A percentile compares a stretch with the other conserved stretches of the same genome.
These are phyloP conservation scores for Passer montanus DNA, from an alignment of 2,113 vertebrate genomes.

Conservation along the genomic window DNA sequence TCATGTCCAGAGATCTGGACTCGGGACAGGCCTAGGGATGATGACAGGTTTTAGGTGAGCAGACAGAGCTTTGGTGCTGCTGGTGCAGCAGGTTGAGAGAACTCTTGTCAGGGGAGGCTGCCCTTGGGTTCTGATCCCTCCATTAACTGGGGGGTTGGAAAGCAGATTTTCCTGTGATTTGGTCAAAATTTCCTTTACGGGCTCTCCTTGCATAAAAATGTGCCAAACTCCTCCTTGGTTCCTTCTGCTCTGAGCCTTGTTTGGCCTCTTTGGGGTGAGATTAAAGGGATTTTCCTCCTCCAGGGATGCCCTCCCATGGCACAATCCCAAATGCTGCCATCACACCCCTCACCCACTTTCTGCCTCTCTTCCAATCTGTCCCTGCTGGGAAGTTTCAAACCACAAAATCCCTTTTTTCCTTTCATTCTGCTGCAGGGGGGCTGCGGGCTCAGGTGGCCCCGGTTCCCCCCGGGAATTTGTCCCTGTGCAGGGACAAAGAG, in stretches of 20 bases:
- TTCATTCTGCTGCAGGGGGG: neutral
- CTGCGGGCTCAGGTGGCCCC: neutral
- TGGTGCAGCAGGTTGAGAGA: neutral
- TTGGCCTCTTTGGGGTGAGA: neutral
- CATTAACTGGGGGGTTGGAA: neutral
- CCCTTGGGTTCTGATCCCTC: neutral
- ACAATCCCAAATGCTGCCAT: neutral
- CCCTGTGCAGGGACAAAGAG: neutral
- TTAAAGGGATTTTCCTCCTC: neutral
- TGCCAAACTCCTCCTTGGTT: neutral
- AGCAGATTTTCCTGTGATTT: neutral
- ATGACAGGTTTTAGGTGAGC: accelerated
- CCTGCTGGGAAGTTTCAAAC: neutral
- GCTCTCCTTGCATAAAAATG: neutral
- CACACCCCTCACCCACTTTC: neutral
- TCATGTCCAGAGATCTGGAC: accelerated
- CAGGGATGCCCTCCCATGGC: neutral
- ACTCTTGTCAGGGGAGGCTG: accelerated
- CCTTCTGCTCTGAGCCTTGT: neutral
- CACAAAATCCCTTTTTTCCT: neutral
- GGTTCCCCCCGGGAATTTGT: neutral
- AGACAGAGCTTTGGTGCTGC: neutral
- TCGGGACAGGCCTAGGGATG: neutral
- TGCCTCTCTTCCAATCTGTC: neutral
- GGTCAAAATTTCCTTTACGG: neutral